phyloP scores from a whole-genome alignment of 1,140 invertebrate species.

The Plodia interpunctella region DNA sequence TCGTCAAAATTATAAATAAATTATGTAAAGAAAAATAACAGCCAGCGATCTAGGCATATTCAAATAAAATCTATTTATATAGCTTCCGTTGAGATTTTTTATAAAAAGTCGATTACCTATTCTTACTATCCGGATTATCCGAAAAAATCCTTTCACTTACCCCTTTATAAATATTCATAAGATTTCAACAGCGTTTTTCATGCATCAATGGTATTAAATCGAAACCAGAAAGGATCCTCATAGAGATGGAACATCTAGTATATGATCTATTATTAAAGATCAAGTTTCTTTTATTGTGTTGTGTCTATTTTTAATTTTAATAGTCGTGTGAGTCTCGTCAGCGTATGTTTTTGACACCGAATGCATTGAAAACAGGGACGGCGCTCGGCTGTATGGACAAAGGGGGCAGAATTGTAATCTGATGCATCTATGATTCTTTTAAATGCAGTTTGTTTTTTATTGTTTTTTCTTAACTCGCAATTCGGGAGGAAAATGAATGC shows the following conservation, averaged over 20 bases:
- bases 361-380: neutral
- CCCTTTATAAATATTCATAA: constrained; percentile 2
- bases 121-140: no score
- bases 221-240: neutral
- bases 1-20: no score
- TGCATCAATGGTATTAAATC: neutral
- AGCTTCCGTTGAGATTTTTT: neutral
- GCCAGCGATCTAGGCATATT: no score
- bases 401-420: constrained; percentile 8
- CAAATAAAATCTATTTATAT: neutral
- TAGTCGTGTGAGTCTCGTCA: constrained; percentile 22
- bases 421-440: neutral
- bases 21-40: no score
- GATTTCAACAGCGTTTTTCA: constrained; percentile 8
- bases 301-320: constrained; percentile 28
- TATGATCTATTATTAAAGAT: constrained; percentile 22
- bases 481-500: no score
- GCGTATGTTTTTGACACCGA: neutral
- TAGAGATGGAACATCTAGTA: constrained; percentile 18
- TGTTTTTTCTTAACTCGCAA: neutral
- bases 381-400: neutral
- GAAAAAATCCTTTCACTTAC: no score
- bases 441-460: neutral
- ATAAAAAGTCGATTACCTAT: neutral
- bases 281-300: constrained; percentile 26